Evolutionary conservation across 2,888 invertebrate species (phyloP), one percentile per base, ranked within the genome.

Genomic region (Campoplex nolae): DNA sequence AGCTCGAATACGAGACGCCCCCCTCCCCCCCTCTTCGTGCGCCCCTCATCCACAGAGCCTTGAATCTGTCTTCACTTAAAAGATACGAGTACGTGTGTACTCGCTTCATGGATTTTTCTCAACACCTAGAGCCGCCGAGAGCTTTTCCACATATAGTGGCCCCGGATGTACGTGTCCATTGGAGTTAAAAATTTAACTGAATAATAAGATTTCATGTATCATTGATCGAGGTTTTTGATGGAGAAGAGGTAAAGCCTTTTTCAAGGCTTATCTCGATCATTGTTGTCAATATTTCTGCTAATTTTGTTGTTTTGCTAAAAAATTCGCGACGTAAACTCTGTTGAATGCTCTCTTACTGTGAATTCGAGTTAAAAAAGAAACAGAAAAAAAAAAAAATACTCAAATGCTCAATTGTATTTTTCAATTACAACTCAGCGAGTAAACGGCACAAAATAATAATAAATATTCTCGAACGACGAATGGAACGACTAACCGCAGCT

Each of bases 1-100:
- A 45, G 38, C 42, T 38, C 68, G 68, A 42, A 42, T 68, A 68
- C 42, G 38, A 38, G 68, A 68, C 68, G 68, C 68, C 42, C 23
- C 23, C 23, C 23, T 23, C 23, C 23, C 0, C n/a, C 38, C 23
- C 0, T 11, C 38, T 68, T 45, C 45, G 68, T 68, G 23, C 45
- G 68, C 42, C 23, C 6, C 23, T 38, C 38, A 68, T 68, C 68
- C 23, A n/a, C n/a, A 68, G 42, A 42, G 68, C 42, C 45, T 42
- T 68, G 23, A 68, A 68, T 45, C 23, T 68, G 68, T 68, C 42
- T 68, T 32, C 62, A 13, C 62, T 23, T 62, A 32, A 16, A 6
- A 6, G 32, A 62, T 32, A 6, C 32, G 62, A 62, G 62, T 62
- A 32, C 62, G 32, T 62, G 62, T 62, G 62, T 62, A 62, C 16